phyloP scores from a whole-genome alignment of 2,113 vertebrate genomes.

The Nyctereutes procyonoides region DNA sequence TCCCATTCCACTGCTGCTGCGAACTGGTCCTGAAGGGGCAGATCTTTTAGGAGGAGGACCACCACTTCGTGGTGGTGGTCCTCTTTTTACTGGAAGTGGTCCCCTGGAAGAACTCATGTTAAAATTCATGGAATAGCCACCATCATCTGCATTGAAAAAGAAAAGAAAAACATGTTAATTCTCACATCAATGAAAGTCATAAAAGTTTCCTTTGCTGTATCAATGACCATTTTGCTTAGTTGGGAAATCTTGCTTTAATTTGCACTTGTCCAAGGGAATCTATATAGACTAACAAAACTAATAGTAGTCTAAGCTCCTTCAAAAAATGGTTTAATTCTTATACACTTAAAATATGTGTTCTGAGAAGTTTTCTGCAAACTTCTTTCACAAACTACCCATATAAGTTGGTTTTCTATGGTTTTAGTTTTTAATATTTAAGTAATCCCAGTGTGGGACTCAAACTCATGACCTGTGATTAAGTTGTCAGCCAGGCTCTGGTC shows the following conservation, averaged over 20 bases:
- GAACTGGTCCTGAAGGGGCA: slow-evolving; percentile 94
- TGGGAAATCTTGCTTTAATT: neutral
- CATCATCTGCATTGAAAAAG: slow-evolving; percentile 73
- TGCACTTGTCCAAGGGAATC: neutral
- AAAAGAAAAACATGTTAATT: slow-evolving; percentile 32
- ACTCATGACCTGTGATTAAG: neutral
- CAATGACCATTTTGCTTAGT: neutral
- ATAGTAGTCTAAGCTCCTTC: neutral
- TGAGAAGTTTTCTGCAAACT: neutral
- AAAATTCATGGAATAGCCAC: slow-evolving; percentile 82
- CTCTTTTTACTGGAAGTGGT: slow-evolving; percentile 96
- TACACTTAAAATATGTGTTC: neutral
- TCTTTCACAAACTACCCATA: neutral
- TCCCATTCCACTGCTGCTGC: slow-evolving; percentile 90
- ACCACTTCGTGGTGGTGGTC: slow-evolving; percentile 95
- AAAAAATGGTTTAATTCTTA: neutral
- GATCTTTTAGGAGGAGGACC: slow-evolving; percentile 97
- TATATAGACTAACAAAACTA: neutral
- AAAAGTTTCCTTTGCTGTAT: neutral
- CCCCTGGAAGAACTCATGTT: slow-evolving; percentile 93
- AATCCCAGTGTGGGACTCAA: neutral
- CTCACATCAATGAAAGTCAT: neutral
- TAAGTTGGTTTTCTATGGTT: neutral
- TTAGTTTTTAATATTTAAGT: neutral
- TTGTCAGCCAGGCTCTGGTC: neutral